phyloP scores from a whole-genome alignment of 2,888 invertebrate species.

The Acrobeloides nanus region DNA sequence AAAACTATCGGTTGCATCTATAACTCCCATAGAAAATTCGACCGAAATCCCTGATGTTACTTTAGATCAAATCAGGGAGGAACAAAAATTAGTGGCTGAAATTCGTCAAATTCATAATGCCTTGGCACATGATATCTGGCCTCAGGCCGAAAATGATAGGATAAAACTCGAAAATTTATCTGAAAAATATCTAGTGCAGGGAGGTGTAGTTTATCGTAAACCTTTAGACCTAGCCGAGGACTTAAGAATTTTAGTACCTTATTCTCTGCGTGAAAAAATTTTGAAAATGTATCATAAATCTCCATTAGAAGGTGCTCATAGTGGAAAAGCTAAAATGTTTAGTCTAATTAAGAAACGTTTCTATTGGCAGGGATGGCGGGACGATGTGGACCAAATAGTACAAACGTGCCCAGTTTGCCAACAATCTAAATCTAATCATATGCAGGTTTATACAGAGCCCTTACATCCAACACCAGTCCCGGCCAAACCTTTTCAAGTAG shows the following conservation, averaged over 20 bases:
- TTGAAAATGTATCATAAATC: too few relatives aligned
- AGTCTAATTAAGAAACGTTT: conserved; percentile 2
- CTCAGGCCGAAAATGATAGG: too few relatives aligned
- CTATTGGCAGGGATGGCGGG: conserved; percentile 14
- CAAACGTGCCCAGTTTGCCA: conserved; percentile 12
- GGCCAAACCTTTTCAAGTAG: conserved; percentile 2
- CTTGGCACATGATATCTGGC: too few relatives aligned
- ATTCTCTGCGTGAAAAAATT: neutral
- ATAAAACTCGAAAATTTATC: too few relatives aligned
- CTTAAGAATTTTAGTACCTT: too few relatives aligned
- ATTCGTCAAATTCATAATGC: too few relatives aligned
- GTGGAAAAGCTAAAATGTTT: conserved; percentile 13
- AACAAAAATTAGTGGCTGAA: conserved; percentile 6
- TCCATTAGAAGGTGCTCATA: conserved; percentile 12
- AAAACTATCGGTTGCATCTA: too few relatives aligned
- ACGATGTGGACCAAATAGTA: conserved; percentile 12
- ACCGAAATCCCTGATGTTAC: too few relatives aligned
- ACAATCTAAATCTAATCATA: neutral
- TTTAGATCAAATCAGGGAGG: neutral
- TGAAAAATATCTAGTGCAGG: too few relatives aligned
- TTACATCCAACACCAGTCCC: conserved; percentile 6
- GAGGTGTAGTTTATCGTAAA: too few relatives aligned
- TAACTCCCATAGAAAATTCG: too few relatives aligned
- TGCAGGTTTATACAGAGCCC: conserved; percentile 8
- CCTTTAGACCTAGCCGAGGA: too few relatives aligned